These are phyloP conservation scores for Cottoperca gobio DNA, from an alignment of 2,797 vertebrate genomes.

Conservation along the genomic window DNA sequence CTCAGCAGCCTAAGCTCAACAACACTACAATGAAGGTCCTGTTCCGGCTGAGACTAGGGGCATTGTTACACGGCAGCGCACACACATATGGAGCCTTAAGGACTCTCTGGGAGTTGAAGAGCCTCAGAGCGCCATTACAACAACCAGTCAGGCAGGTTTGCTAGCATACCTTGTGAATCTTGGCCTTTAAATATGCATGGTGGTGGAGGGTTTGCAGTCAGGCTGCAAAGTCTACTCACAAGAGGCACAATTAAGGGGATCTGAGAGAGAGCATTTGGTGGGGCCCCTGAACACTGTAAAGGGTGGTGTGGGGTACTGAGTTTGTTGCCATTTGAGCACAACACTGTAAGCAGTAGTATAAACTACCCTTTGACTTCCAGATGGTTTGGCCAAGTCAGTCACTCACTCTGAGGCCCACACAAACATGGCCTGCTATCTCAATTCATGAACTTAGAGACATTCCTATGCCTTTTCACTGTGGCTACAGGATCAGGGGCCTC, in stretches of 20 bases:
- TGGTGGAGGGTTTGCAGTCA: neutral
- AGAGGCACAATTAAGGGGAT: neutral
- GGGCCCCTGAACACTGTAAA: neutral
- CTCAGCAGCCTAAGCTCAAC: conserved; percentile 81
- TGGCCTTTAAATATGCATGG: conserved; percentile 17
- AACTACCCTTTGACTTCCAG: conserved; percentile 63
- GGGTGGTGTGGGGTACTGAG: neutral
- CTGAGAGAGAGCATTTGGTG: neutral
- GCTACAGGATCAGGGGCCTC: neutral
- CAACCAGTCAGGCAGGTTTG: conserved; percentile 71
- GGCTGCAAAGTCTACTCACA: neutral
- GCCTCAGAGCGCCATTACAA: conserved; percentile 50
- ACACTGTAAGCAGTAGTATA: conserved; percentile 40
- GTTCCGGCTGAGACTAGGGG: conserved; percentile 81
- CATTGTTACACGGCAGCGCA: conserved; percentile 76
- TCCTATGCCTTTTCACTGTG: conserved; percentile 2
- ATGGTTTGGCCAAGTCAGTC: conserved; percentile 33
- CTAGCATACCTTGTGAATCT: conserved; percentile 50
- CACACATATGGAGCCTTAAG: conserved; percentile 73
- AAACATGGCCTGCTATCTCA: conserved; percentile 34
- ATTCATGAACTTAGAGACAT: conserved; percentile 23
- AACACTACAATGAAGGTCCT: conserved; percentile 82
- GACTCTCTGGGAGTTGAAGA: conserved; percentile 70
- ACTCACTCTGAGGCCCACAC: conserved; percentile 22
- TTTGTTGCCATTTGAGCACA: conserved; percentile 30